Evolutionary conservation across 2,113 vertebrate genomes (phyloP), one percentile per base, ranked within the genome.

Genomic region (Eurypyga helias): DNA sequence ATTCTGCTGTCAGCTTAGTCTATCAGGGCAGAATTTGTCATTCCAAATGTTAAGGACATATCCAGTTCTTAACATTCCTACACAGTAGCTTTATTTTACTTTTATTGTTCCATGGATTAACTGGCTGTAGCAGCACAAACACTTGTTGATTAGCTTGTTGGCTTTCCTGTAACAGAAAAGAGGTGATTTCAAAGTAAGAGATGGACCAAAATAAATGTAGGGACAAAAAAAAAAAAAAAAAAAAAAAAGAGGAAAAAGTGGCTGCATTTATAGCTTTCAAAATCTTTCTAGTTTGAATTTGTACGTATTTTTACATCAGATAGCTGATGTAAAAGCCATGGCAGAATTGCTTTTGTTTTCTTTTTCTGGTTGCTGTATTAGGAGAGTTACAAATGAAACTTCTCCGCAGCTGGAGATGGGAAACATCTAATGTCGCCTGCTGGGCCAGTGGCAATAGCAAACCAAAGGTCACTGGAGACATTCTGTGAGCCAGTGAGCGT

Each of bases 161-260:
- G 23, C 89, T 95, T 89, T 83, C 48, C 70, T 94, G 61, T 80
- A 60, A 65, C 58, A 90, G 64, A 65, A 89, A 76, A 23, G 2
- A 33, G 4, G 46, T 69, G 62, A 84, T 71, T 85, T 90, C 55
- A 83, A 97, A 90, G 28, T 57, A 69, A 84, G 73, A 95, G 78
- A 84, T 81, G 97, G 97, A 98, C 97, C 97, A 98, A 97, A 97
- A 46, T 54, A 46, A 55, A 41, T 41, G 41, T 41, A 41, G 41
- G 41, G 41, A 41, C 61, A 34, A 10, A 5, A 25, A 43, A n/a
- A 43, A 17, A 13, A 5, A 21, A 34, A 64, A 52, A 64, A 13
- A 36, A 36, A 45, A 24, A 20, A 51, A 33, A 15, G 45, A 48
- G 12, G 34, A 48, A 79, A 87, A 91, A 19, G 36, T 60, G 1